Base-by-base conservation (phyloP, 2,888 invertebrate genomes). In the Elysia crispata region DNA sequence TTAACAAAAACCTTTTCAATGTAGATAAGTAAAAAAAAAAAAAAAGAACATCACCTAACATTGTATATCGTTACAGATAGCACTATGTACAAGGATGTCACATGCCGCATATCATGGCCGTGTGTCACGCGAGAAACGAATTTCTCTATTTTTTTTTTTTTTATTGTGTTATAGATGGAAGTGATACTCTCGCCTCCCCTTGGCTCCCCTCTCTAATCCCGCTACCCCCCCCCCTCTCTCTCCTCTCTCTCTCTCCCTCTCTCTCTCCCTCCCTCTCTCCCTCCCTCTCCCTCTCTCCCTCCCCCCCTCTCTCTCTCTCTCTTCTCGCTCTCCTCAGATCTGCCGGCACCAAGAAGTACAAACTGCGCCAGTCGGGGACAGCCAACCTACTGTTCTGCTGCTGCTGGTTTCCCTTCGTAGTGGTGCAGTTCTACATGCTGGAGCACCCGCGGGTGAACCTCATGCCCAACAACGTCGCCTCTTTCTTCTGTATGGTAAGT, bases 231-330 rank as follows among this genome's bases (percentile, higher is more conserved):
- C 11, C 41, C 11, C 41, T 41, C 41, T 41, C 11, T 60, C 60
- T 60, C 23, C 15, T 66, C 25, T 28, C 49, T 72, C 41, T 41
- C 49, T n/a, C 72, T 72, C 49, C 72, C 49, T 72, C 72, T 72
- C 49, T 50, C 49, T 72, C 72, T 72, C 49, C 72, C 49, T 72
- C 49, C 72, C 49, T 72, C 72, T 72, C 49, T 50, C 49, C 49
- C 72, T 72, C 49, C 72, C 49, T 72, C 72, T 72, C 49, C 72
- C 49, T 72, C 72, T 72, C 49, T 50, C 49, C 49, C 49, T 72
- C 49, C 72, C 25, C 49, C 72, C 23, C 49, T 50, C 25, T 72
- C 69, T 69, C 18, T 23, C 60, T 60, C 60, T 60, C 15, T 11
- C 11, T 41, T 41, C 41, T 41, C 41, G 3, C 11, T 41, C 41